A percentile compares a stretch with the other conserved stretches of the same genome.
Conservation (phyloP, 2,113 vertebrate genomes). For the Axis porcinus region DNA sequence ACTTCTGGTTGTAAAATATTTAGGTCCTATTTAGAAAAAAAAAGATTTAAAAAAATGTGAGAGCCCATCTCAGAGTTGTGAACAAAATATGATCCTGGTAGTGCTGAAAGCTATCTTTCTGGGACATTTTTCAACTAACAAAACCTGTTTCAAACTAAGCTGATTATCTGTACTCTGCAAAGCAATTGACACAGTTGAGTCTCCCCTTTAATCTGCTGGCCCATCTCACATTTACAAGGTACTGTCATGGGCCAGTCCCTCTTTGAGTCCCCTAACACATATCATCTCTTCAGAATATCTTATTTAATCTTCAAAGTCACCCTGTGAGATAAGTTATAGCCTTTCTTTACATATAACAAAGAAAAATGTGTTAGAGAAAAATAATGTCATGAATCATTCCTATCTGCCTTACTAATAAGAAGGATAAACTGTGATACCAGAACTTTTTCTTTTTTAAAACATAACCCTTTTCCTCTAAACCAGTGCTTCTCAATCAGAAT, state of each 20-base stretch:
- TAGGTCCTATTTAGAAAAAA: neutral
- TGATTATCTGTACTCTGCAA: neutral
- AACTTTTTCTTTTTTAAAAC: neutral
- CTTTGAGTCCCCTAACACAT: neutral
- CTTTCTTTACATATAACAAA: neutral
- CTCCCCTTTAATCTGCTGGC: neutral
- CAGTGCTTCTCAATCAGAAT: neutral
- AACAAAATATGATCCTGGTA: neutral
- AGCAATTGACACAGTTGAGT: neutral
- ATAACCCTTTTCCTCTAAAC: neutral
- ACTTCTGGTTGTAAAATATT: neutral
- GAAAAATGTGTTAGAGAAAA: neutral
- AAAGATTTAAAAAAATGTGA: neutral
- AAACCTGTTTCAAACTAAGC: neutral
- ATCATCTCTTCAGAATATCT: neutral
- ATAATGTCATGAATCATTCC: neutral
- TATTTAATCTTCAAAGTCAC: neutral
- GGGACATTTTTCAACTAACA: neutral
- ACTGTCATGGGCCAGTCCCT: neutral
- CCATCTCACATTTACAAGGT: neutral
- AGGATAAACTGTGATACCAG: neutral
- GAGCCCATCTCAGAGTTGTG: neutral
- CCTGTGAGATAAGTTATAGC: neutral
- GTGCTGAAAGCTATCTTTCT: neutral
- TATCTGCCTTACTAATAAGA: neutral